A percentile compares a stretch with the other conserved stretches of the same genome.
Conservation (phyloP, 2,797 vertebrate genomes). For the Tiaroga cobitis region DNA sequence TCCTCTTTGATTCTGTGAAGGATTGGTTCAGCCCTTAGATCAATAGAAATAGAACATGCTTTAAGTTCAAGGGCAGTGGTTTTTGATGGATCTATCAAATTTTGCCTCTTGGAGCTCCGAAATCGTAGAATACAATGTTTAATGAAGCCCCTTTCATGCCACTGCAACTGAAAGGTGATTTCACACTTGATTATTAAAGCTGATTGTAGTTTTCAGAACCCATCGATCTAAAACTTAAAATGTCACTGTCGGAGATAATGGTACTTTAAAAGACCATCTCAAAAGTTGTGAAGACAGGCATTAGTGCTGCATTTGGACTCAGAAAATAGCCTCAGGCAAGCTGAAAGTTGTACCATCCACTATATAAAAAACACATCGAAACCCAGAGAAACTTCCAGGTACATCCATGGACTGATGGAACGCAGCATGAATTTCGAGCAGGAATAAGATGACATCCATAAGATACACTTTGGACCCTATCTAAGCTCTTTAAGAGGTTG, state of each 20-base stretch:
- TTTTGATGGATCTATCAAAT: background rate
- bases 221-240: slow-evolving; percentile 25
- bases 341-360: background rate
- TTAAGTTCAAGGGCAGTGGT: background rate
- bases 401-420: background rate
- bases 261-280: slow-evolving; percentile 21
- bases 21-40: slow-evolving; percentile 90
- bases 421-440: background rate
- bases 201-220: background rate
- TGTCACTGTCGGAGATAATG: slow-evolving; percentile 3
- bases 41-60: slow-evolving; percentile 9
- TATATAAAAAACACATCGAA: background rate
- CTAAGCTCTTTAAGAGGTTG: slow-evolving; percentile 13
- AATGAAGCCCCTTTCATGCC: background rate
- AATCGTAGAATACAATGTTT: background rate
- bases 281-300: slow-evolving; percentile 5
- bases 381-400: background rate
- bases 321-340: background rate
- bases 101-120: background rate
- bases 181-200: slow-evolving; percentile 12
- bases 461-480: slow-evolving; percentile 8
- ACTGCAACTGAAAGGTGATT: background rate
- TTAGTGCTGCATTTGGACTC: background rate
- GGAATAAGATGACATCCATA: slow-evolving; percentile 11
- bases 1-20: slow-evolving; percentile 92